These are phyloP conservation scores for Cyrtonyx montezumae DNA, from an alignment of 2,113 vertebrate species.

Conservation along the genomic window DNA sequence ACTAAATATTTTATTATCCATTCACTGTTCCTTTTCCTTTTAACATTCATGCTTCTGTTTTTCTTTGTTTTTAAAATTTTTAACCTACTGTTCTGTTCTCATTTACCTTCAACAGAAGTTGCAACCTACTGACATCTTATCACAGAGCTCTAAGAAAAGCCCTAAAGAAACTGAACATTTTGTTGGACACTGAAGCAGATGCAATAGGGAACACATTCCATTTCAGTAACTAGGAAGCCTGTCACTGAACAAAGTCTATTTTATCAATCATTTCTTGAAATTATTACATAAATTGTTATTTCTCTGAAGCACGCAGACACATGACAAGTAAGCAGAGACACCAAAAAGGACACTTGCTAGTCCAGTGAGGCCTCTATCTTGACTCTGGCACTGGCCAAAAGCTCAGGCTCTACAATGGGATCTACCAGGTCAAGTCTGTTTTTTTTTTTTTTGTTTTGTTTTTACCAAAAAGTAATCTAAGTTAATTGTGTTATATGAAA, in stretches of 20 bases:
- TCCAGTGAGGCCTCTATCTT: not conserved
- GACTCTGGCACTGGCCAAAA: not conserved
- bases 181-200: not conserved
- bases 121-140: slow-evolving; percentile 44
- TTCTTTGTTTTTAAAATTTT: slow-evolving; percentile 72
- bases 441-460: too few relatives aligned
- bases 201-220: not conserved
- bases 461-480: not conserved
- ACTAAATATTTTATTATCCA: slow-evolving; percentile 84
- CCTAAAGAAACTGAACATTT: not conserved
- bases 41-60: slow-evolving; percentile 68
- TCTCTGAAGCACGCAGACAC: not conserved
- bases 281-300: not conserved
- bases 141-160: slow-evolving; percentile 20
- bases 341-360: not conserved
- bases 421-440: not conserved
- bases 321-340: not conserved
- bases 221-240: not conserved
- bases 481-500: not conserved
- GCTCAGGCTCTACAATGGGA: not conserved
- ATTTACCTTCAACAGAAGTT: slow-evolving; percentile 64
- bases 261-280: not conserved
- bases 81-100: slow-evolving; percentile 63
- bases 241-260: not conserved
- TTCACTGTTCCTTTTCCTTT: slow-evolving; percentile 74